Evolutionary conservation across 2,888 invertebrate species (phyloP), one percentile per base, ranked within the genome.

Genomic region (Pheosia gnoma): DNA sequence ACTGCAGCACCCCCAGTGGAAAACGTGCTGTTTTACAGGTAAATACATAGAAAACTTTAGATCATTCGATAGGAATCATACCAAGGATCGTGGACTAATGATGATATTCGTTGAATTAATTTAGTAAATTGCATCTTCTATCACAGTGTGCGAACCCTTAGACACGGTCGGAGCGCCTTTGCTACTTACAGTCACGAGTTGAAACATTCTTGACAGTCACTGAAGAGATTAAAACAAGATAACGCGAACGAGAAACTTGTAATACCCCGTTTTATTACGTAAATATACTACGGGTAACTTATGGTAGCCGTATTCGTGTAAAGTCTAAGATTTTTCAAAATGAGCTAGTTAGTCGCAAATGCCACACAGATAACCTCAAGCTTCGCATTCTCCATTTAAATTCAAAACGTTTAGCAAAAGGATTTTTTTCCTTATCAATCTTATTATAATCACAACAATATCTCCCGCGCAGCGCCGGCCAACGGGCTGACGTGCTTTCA

Each of bases 151-250:
- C 0, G 13, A 54, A 54, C 43, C 70, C 49, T 59, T 47, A 68
- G 41, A 62, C 65, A 64, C 41, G 74, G 62, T 41, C 57, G 68
- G 66, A 77, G 64, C 74, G 71, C 72, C 78, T 83, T 77, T 70
- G 75, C 77, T 73, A 71, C 74, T 75, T 75, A 73, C 68, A 74
- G 73, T 72, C 73, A 65, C 65, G 70, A 77, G 81, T 82, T 80
- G 70, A 78, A 71, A 77, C 75, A 79, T 78, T 77, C 80, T 71
- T 80, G 81, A 79, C 82, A 79, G 72, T 61, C 64, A 72, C 73
- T 72, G 72, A 67, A 74, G 67, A 78, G 83, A 83, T 85, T 83
- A 81, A 80, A 80, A 77, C 75, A 69, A 74, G 82, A 84, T 79
- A 80, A 79, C 77, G 78, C 75, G 65, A 72, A 80, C 76, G 77